Evolutionary conservation across 92 coral and sea anemone species (phyloP).

Genomic region (Paramuricea clavata): DNA sequence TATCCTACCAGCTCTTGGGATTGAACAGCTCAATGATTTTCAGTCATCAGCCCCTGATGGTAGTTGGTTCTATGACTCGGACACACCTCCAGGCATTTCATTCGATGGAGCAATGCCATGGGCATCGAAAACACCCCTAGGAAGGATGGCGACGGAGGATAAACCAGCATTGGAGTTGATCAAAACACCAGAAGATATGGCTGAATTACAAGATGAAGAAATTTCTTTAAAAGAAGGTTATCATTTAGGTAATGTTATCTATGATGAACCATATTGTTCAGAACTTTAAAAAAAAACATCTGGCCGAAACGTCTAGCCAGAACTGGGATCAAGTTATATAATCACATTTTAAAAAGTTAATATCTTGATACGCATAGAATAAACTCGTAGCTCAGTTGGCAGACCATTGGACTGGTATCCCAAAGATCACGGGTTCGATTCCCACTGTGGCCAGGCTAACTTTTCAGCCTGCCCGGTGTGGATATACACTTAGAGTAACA

Average conservation of each 20-base stretch:
- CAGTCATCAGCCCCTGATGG: conserved; percentile 1
- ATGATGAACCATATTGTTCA: neutral
- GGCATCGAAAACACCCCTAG: conserved; percentile 33
- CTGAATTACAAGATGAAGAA: conserved; percentile 27
- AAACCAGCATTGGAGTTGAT: conserved; percentile 29
- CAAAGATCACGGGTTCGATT: too few species aligned
- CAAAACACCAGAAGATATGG: conserved; percentile 36
- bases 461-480: too few species aligned
- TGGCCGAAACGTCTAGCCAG: too few species aligned
- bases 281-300: too few species aligned
- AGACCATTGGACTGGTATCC: too few species aligned
- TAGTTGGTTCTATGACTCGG: conserved; percentile 27
- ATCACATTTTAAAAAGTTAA: too few species aligned
- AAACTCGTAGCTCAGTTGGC: too few species aligned
- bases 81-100: conserved; percentile 33
- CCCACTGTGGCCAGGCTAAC: too few species aligned
- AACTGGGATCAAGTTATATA: too few species aligned
- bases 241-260: neutral
- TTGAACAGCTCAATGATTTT: conserved; percentile 23
- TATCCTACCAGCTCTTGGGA: conserved; percentile 21
- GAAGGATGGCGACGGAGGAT: conserved; percentile 15
- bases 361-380: too few species aligned
- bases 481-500: too few species aligned
- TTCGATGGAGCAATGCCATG: conserved; percentile 47
- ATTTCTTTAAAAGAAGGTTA: conserved; percentile 28